Evolutionary conservation across 1,140 invertebrate genomes (phyloP), one percentile per base, ranked within the genome.

Genomic region (Calosoma granatense): DNA sequence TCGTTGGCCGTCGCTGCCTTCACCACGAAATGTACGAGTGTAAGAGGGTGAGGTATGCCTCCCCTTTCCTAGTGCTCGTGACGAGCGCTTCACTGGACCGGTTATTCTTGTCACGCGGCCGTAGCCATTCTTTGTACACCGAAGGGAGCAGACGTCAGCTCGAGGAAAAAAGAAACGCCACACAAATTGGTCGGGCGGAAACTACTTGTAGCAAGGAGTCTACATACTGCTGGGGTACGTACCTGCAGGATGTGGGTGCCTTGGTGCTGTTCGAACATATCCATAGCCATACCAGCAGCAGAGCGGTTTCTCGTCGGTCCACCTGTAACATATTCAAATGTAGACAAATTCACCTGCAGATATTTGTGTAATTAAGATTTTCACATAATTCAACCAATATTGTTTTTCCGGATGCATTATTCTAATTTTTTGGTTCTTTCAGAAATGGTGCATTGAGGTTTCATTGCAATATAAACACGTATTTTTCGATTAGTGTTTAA

Each of bases 221-320:
- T 15, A 22, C 11, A 54, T 54, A n/a, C 53, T 15, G 17, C 6
- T 22, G 11, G 22, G 14, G 36, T 12, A 62, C 68, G 74, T 76
- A 94, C 92, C 87, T 97, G 93, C 61, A 97, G 78, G 69, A 98
- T 97, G 73, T 98, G 94, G 57, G 94, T 97, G 69, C 94, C 94
- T 77, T 97, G 93, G 75, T 96, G 92, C 70, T 92, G 88, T 70
- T 98, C 93, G 71, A 96, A 95, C 65, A 94, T 80, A 68, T 95
- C 91, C 73, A 90, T 81, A 15, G 88, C 84, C 60, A 88, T 73
- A 60, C 77, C 81, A 15, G 78, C 75, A 36, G 79, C 65, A 23
- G 83, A 76, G 68, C 87, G 73, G 59, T 77, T 75, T 71, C 90
- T 82, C 58, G 78, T 79, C 67, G 84, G 81, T 65, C 84, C 80